Evolutionary conservation across 2,113 vertebrate species (phyloP).

Genomic region (Notothenia coriiceps): DNA sequence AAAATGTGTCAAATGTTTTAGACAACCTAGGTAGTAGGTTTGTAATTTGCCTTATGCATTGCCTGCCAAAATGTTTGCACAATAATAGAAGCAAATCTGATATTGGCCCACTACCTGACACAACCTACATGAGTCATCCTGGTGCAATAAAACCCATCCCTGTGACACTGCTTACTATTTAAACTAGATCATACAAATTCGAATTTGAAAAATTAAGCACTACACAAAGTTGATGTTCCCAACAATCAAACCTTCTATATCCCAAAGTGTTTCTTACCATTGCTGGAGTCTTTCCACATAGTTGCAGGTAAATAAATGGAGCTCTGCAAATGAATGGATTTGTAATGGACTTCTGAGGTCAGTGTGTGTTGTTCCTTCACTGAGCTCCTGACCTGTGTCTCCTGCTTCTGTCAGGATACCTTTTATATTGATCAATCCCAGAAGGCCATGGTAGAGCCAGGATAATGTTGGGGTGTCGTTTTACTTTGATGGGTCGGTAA

Average conservation of each 20-base stretch:
- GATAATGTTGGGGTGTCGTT: conserved; percentile 13
- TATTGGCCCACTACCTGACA: neutral
- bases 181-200: neutral
- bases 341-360: conserved; percentile 4
- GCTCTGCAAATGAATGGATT: conserved; percentile 8
- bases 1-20: neutral
- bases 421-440: conserved; percentile 74
- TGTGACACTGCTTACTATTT: neutral
- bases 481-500: conserved; percentile 22
- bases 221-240: neutral
- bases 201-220: neutral
- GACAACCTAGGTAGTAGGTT: no score
- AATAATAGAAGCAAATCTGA: neutral
- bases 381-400: conserved; percentile 46
- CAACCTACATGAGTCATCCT: neutral
- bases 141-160: neutral
- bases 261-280: conserved; percentile 70
- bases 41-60: neutral
- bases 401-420: conserved; percentile 31
- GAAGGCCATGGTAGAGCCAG: conserved; percentile 40
- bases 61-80: neutral
- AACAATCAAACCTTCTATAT: neutral
- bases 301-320: conserved; percentile 19
- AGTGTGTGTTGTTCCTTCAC: conserved; percentile 41
- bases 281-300: conserved; percentile 81